Conservation (phyloP, 2,888 invertebrate species). For the Aspidapion aeneum region DNA sequence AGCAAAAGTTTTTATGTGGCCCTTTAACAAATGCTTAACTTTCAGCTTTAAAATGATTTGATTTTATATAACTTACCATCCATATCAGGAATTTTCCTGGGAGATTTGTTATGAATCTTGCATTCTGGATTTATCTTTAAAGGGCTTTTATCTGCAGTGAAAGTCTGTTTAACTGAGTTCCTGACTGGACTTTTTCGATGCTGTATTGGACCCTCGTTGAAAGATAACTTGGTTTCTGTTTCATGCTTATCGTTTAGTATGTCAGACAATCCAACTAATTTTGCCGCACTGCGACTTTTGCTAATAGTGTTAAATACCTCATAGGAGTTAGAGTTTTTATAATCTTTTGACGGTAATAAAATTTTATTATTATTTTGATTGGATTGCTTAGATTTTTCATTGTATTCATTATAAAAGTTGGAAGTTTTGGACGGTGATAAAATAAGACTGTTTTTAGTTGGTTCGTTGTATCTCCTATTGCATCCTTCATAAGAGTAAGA, state of each 20-base stretch:
- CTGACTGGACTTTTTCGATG: background rate
- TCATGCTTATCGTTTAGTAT: conserved; percentile 24
- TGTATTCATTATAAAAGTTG: too few relatives aligned
- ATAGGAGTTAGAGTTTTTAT: background rate
- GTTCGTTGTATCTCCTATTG: too few relatives aligned
- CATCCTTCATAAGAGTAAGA: too few relatives aligned
- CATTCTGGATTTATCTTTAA: background rate
- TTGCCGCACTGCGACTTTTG: conserved; percentile 5
- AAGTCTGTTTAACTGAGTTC: background rate
- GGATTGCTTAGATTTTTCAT: too few relatives aligned
- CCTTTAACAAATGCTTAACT: too few relatives aligned
- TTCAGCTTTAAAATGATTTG: too few relatives aligned
- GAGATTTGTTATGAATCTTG: background rate
- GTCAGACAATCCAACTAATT: conserved; percentile 30
- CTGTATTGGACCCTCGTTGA: conserved; percentile 28
- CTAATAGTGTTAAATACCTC: background rate
- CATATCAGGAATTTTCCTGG: background rate
- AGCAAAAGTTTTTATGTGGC: too few relatives aligned
- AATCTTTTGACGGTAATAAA: background rate
- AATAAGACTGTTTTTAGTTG: background rate
- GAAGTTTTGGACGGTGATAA: background rate
- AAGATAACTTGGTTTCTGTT: conserved; percentile 34
- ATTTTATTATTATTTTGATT: background rate
- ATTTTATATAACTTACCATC: too few relatives aligned
- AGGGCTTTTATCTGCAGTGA: too few relatives aligned